Evolutionary conservation across 2,888 invertebrate genomes (phyloP).

Genomic region (Rotaria socialis): DNA sequence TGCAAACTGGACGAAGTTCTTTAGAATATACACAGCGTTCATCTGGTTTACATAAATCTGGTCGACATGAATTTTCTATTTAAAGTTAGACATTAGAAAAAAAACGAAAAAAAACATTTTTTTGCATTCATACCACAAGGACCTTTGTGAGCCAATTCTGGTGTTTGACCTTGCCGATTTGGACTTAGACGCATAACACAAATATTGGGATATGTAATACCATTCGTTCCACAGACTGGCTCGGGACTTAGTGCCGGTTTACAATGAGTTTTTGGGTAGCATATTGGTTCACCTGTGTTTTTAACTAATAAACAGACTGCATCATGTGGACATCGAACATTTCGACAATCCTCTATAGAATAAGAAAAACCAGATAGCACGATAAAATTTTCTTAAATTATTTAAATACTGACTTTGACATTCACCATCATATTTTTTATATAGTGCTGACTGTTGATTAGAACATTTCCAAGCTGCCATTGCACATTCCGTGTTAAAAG

Average conservation of each 20-base stretch:
- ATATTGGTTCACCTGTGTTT: slow-evolving; percentile 30
- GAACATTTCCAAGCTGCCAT: background rate
- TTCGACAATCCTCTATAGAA: background rate
- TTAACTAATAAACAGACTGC: slow-evolving; percentile 4
- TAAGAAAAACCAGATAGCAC: no score
- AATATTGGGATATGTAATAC: background rate
- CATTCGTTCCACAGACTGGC: slow-evolving; percentile 15
- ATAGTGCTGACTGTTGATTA: background rate
- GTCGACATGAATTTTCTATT: background rate
- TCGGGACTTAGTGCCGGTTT: background rate
- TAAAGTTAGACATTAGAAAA: no score
- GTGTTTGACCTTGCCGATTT: background rate
- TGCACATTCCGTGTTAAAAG: background rate
- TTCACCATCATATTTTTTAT: slow-evolving; percentile 5
- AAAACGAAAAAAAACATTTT: background rate
- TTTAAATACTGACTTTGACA: background rate
- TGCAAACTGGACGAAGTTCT: background rate
- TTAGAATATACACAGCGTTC: background rate
- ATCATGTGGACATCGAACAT: background rate
- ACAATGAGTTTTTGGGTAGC: background rate
- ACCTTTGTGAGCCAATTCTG: background rate
- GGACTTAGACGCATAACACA: background rate
- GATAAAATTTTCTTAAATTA: background rate
- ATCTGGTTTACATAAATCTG: background rate
- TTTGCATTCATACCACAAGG: background rate